Evolutionary conservation across 2,888 invertebrate genomes (phyloP).

Genomic region (Mycalesis mineus): DNA sequence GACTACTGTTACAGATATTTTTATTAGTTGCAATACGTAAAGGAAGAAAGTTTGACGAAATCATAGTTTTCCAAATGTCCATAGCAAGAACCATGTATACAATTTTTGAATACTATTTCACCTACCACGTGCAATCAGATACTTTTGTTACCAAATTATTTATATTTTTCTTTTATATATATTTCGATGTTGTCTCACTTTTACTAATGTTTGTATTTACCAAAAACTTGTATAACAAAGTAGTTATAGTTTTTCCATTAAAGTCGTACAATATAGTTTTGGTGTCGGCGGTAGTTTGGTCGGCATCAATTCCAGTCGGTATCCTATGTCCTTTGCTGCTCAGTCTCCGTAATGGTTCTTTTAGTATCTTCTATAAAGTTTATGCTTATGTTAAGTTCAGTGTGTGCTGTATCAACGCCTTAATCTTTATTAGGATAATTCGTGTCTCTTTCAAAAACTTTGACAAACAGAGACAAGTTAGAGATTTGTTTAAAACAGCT

Average conservation of each 20-base stretch:
- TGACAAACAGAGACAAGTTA: conserved; percentile 30
- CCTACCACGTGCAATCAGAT: conserved; percentile 11
- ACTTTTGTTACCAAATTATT: conserved; percentile 23
- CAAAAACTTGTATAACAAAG: conserved; percentile 56
- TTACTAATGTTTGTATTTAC: conserved; percentile 59
- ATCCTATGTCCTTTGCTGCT: conserved; percentile 34
- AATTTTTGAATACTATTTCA: conserved; percentile 39
- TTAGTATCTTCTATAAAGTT: conserved; percentile 34
- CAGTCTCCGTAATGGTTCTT: conserved; percentile 25
- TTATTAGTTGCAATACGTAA: conserved; percentile 39
- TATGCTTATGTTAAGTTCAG: conserved; percentile 47
- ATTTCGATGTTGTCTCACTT: conserved; percentile 48
- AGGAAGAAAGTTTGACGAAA: conserved; percentile 51
- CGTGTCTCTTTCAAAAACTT: conserved; percentile 36
- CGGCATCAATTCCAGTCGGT: conserved; percentile 42
- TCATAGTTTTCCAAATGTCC: conserved; percentile 49
- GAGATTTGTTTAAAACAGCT: conserved; percentile 36
- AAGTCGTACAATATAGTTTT: conserved; percentile 36
- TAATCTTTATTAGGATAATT: conserved; percentile 50
- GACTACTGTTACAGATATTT: conserved; percentile 40
- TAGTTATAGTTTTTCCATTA: conserved; percentile 46
- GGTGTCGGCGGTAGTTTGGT: conserved; percentile 42
- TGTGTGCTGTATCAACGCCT: conserved; percentile 42
- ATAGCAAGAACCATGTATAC: conserved; percentile 47
- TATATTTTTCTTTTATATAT: conserved; percentile 39